Percentiles rank a stretch among this genome's conserved stretches.
phyloP scores from a whole-genome alignment of 2,113 vertebrate genomes.

The Scomber colias region DNA sequence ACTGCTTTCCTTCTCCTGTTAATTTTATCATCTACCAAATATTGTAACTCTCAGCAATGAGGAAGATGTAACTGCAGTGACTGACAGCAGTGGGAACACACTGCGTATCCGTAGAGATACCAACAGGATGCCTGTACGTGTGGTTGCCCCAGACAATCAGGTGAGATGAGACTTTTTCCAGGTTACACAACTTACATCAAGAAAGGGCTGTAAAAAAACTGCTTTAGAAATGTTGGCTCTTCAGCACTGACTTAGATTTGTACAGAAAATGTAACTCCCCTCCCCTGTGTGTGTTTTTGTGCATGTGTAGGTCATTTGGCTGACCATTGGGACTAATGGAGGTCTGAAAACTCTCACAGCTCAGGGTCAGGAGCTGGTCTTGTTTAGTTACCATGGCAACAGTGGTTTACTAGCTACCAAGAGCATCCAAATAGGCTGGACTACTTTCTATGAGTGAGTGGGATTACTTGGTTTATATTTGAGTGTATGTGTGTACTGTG shows the following conservation, averaged over 20 bases:
- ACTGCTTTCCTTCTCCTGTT: background rate
- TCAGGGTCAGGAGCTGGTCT: conserved; percentile 94
- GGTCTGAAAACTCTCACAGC: conserved; percentile 96
- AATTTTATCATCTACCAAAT: too few relatives aligned
- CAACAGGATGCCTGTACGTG: conserved; percentile 95
- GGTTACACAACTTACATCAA: background rate
- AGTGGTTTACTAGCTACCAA: conserved; percentile 97
- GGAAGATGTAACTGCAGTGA: conserved; percentile 94
- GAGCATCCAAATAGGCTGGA: conserved; percentile 98
- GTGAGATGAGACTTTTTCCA: conserved; percentile 82
- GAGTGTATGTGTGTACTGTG: background rate
- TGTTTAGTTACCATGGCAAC: conserved; percentile 97
- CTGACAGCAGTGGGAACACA: conserved; percentile 96
- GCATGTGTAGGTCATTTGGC: conserved; percentile 90
- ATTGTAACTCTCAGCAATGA: conserved; percentile 87
- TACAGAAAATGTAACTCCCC: background rate
- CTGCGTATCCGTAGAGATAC: conserved; percentile 95
- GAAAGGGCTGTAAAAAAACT: too few relatives aligned
- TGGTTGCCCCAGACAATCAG: conserved; percentile 97
- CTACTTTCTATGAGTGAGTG: conserved; percentile 98
- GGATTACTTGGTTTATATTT: background rate
- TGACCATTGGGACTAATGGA: conserved; percentile 97
- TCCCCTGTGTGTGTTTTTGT: background rate
- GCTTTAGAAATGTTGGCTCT: too few relatives aligned
- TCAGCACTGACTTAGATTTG: too few relatives aligned